Conservation (phyloP, 1,140 invertebrate species). For the Scaptomyza graminum region DNA sequence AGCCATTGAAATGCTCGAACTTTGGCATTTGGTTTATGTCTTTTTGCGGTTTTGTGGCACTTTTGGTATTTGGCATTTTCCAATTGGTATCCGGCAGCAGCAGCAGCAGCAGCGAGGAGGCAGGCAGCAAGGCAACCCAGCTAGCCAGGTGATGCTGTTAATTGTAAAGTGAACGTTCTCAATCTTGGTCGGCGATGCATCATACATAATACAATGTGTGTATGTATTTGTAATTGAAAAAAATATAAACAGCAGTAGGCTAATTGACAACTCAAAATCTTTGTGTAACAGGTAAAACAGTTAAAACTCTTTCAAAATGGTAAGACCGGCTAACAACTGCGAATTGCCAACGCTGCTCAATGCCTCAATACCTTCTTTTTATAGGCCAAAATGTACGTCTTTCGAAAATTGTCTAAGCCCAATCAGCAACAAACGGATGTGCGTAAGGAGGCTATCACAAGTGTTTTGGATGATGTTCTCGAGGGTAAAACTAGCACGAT, state of each 20-base stretch:
- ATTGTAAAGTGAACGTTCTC: slow-evolving; percentile 72
- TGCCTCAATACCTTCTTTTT: slow-evolving; percentile 17
- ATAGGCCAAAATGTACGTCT: slow-evolving; percentile 58
- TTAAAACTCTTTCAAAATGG: slow-evolving; percentile 32
- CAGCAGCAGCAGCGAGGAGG: slow-evolving; percentile 9
- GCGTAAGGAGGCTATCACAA: slow-evolving; percentile 34
- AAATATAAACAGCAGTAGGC: slow-evolving; percentile 49
- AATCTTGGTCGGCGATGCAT: slow-evolving; percentile 14
- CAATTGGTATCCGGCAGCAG: slow-evolving; percentile 7
- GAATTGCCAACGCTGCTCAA: slow-evolving; percentile 1
- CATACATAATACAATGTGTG: neutral
- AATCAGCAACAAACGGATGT: slow-evolving; percentile 35
- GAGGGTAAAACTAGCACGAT: slow-evolving; percentile 39
- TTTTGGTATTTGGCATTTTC: slow-evolving; percentile 64
- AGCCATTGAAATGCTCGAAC: slow-evolving; percentile 48
- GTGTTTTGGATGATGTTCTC: slow-evolving; percentile 47
- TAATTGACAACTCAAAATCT: slow-evolving; percentile 54
- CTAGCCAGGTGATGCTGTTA: slow-evolving; percentile 21
- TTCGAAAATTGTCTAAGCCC: slow-evolving; percentile 45
- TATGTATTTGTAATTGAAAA: neutral
- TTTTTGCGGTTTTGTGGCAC: slow-evolving; percentile 48
- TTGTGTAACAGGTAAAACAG: slow-evolving; percentile 18
- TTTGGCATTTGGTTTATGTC: slow-evolving; percentile 68
- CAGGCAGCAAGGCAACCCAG: slow-evolving; percentile 16
- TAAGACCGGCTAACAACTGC: slow-evolving; percentile 21